Conservation (phyloP, 2,888 invertebrate species). For the Sinelater perroti region DNA sequence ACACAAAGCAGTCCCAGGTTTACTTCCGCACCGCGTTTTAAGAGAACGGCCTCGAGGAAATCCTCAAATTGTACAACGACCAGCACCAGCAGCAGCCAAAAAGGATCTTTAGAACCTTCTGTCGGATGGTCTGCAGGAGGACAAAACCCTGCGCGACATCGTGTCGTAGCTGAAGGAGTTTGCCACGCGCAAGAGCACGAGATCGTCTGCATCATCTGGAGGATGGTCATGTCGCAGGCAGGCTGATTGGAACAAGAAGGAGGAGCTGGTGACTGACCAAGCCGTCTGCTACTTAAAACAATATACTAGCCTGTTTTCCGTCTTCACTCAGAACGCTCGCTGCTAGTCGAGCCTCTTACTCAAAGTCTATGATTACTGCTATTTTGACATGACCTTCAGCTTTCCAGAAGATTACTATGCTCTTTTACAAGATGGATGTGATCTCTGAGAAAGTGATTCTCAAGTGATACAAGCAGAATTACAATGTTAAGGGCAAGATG, state of each 20-base stretch:
- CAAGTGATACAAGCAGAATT: conserved; percentile 95
- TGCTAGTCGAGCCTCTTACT: conserved; percentile 89
- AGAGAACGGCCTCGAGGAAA: conserved; percentile 61
- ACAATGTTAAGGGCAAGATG: conserved; percentile 94
- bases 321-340: conserved; percentile 85
- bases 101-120: conserved; percentile 79
- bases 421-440: conserved; percentile 96
- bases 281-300: conserved; percentile 89
- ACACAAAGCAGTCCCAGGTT: conserved; percentile 92
- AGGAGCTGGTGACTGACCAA: conserved; percentile 95
- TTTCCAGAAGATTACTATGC: conserved; percentile 95
- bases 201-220: conserved; percentile 76
- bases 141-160: conserved; percentile 85
- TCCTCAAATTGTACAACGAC: conserved; percentile 78
- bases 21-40: conserved; percentile 74
- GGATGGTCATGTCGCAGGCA: conserved; percentile 90
- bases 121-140: conserved; percentile 86
- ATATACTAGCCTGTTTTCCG: conserved; percentile 86
- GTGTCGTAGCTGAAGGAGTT: conserved; percentile 87
- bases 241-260: conserved; percentile 98
- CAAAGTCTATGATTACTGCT: conserved; percentile 97
- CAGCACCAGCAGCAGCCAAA: conserved; percentile 86
- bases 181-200: conserved; percentile 90
- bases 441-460: conserved; percentile 94
- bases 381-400: conserved; percentile 98